Evolutionary conservation across 2,113 vertebrate genomes (phyloP).

Genomic region (Zosterops pallidus): DNA sequence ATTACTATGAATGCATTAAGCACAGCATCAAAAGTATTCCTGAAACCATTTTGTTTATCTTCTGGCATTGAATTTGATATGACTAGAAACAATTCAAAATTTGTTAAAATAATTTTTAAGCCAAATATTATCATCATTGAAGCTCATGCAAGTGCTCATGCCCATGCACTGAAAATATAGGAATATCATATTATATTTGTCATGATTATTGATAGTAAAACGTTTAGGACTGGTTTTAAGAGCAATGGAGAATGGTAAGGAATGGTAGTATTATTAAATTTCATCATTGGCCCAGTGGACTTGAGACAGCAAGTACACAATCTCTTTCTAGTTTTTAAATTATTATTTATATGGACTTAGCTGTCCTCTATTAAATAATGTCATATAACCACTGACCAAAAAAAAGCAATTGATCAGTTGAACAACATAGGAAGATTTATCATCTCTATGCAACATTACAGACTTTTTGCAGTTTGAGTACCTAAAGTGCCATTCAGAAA

Average conservation of each 20-base stretch:
- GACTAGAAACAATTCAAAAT: conserved; percentile 3
- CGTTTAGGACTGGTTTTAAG: neutral
- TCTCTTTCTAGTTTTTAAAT: neutral
- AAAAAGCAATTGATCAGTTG: neutral
- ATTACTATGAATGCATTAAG: neutral
- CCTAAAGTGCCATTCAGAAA: neutral
- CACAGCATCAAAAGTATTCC: neutral
- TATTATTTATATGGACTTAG: neutral
- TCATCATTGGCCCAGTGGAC: neutral
- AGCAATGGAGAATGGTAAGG: neutral
- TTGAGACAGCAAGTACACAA: neutral
- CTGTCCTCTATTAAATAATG: neutral
- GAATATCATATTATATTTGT: neutral
- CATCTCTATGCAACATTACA: neutral
- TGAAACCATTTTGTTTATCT: conserved; percentile 1
- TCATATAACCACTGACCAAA: neutral
- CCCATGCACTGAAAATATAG: neutral
- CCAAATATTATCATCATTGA: neutral
- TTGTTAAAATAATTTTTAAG: conserved; percentile 14
- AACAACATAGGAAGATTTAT: neutral
- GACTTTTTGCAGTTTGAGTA: neutral
- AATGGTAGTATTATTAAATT: neutral
- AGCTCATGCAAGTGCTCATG: neutral
- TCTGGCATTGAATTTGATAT: neutral
- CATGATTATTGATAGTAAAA: neutral